Conservation (phyloP, 2,888 invertebrate genomes). For the Schizaphis graminum region DNA sequence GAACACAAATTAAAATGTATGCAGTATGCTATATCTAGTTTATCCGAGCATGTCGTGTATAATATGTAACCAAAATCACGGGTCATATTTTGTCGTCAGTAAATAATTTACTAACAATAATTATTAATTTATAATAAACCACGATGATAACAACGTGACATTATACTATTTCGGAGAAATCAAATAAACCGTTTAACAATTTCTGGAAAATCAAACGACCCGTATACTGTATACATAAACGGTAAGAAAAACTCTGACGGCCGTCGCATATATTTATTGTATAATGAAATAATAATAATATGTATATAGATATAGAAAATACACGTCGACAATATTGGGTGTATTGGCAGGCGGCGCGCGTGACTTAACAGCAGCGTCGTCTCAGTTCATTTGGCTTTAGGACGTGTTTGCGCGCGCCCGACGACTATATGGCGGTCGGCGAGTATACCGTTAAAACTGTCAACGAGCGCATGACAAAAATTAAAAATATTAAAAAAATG, state of each 20-base stretch:
- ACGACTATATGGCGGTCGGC: neutral
- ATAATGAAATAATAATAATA: neutral
- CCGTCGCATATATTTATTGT: neutral
- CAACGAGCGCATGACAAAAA: neutral
- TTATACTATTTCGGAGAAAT: neutral
- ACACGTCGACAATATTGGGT: neutral
- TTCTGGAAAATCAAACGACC: neutral
- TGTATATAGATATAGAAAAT: neutral
- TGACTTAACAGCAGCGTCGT: neutral
- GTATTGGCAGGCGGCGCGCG: neutral
- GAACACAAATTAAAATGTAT: no score
- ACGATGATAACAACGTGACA: neutral
- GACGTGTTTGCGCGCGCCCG: slow-evolving; percentile 23
- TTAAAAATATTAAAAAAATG: neutral
- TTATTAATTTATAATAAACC: neutral
- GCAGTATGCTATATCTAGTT: no score
- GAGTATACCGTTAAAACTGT: slow-evolving; percentile 55
- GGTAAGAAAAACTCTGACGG: neutral
- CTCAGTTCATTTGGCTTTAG: slow-evolving; percentile 43
- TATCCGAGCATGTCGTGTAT: neutral
- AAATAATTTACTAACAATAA: neutral
- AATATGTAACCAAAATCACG: neutral
- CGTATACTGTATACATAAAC: neutral
- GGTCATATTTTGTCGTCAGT: neutral
- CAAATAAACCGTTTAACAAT: neutral